Evolutionary conservation across 2,113 vertebrate species (phyloP).

Genomic region (Numida meleagris): DNA sequence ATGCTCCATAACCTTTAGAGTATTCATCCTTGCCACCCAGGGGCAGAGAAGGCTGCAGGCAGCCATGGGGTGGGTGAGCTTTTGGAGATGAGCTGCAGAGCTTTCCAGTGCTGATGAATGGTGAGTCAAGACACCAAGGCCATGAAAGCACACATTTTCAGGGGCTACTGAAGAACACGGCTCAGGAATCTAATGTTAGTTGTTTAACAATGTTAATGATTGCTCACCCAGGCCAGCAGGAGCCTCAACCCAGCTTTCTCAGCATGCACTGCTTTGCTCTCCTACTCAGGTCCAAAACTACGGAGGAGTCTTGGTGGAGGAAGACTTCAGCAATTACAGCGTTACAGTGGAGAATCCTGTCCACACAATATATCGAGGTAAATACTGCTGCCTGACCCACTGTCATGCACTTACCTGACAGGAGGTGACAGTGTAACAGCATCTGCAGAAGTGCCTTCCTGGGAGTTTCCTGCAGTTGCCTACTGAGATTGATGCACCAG

Average conservation of each 20-base stretch:
- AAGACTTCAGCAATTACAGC: slow-evolving; percentile 94
- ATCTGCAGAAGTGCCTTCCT: neutral
- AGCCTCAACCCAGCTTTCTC: neutral
- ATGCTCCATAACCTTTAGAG: neutral
- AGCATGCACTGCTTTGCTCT: neutral
- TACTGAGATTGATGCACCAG: accelerated
- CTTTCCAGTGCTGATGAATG: neutral
- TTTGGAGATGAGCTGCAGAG: neutral
- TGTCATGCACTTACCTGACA: neutral
- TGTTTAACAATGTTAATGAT: neutral
- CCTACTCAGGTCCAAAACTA: slow-evolving; percentile 79
- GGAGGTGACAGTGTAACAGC: neutral
- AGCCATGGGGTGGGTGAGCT: neutral
- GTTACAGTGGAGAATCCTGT: slow-evolving; percentile 84
- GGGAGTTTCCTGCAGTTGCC: neutral
- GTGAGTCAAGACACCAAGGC: neutral
- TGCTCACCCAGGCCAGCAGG: neutral
- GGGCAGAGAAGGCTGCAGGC: neutral
- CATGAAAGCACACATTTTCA: neutral
- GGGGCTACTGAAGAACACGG: neutral
- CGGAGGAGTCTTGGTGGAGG: slow-evolving; percentile 88
- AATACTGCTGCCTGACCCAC: neutral
- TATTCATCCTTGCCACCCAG: neutral
- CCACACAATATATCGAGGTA: slow-evolving; percentile 90
- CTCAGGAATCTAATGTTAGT: neutral